Conservation (phyloP, 2,797 vertebrate species). For the Bradypus variegatus region DNA sequence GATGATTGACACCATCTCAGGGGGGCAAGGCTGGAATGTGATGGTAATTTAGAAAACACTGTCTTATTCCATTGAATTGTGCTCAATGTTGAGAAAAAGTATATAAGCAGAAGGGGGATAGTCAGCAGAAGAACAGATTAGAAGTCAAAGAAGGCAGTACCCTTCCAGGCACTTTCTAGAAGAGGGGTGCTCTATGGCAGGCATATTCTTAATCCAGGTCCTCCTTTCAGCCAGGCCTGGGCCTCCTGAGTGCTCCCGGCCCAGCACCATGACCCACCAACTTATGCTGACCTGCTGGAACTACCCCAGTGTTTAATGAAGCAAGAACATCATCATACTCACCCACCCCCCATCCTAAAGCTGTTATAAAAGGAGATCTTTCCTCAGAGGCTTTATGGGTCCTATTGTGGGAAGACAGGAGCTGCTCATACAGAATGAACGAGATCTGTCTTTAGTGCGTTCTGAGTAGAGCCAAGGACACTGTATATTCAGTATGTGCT, state of each 20-base stretch:
- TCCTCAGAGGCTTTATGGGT: neutral
- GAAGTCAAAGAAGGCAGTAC: neutral
- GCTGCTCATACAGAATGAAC: neutral
- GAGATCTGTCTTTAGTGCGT: neutral
- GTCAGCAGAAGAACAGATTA: neutral
- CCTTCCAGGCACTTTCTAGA: neutral
- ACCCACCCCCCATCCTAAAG: neutral
- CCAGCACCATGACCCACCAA: neutral
- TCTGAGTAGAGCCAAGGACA: constrained; percentile 4
- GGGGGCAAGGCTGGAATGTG: neutral
- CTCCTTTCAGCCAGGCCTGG: too few species aligned
- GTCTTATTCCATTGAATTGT: neutral
- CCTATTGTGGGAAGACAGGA: neutral
- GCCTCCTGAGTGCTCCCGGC: neutral
- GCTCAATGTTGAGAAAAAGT: neutral
- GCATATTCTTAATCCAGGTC: neutral
- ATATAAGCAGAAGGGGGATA: neutral
- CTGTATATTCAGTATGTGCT: neutral
- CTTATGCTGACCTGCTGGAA: neutral
- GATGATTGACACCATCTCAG: neutral
- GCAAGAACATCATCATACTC: neutral
- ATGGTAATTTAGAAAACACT: neutral
- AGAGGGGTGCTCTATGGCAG: neutral
- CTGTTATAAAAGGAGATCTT: neutral
- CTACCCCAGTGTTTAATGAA: neutral